These are phyloP conservation scores for Chrysolina oricalcia DNA, from an alignment of 2,888 invertebrate genomes.

Conservation along the genomic window DNA sequence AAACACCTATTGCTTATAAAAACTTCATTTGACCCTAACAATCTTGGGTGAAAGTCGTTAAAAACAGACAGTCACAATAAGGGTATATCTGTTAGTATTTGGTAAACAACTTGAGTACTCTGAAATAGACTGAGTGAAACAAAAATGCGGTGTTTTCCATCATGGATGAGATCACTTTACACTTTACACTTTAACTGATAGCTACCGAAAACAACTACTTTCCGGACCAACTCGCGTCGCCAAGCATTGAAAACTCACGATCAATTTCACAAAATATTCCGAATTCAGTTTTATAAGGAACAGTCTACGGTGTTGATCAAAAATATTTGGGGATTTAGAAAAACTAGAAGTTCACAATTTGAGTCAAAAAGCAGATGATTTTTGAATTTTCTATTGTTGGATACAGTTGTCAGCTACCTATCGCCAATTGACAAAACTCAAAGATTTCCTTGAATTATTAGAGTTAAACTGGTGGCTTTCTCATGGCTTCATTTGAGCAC, in stretches of 20 bases:
- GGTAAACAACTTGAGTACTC: background rate
- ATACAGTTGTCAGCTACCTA: background rate
- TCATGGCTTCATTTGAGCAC: background rate
- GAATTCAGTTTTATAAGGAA: too few relatives aligned
- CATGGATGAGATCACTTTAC: background rate
- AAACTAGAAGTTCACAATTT: too few relatives aligned
- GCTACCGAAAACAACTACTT: too few relatives aligned
- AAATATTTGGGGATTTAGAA: too few relatives aligned
- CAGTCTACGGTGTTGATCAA: too few relatives aligned
- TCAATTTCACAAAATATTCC: too few relatives aligned
- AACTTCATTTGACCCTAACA: slow-evolving; percentile 10
- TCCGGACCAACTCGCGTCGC: too few relatives aligned
- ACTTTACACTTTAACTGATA: too few relatives aligned
- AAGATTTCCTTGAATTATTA: background rate
- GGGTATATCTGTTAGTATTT: slow-evolving; percentile 10
- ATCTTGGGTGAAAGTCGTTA: slow-evolving; percentile 19
- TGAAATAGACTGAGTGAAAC: background rate
- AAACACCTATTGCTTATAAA: slow-evolving; percentile 14
- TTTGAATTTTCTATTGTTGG: too few relatives aligned
- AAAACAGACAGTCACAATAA: background rate
- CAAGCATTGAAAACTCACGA: too few relatives aligned
- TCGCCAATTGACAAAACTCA: background rate
- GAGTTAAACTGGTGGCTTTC: background rate
- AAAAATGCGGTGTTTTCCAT: background rate
- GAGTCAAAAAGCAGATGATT: too few relatives aligned